phyloP scores from a whole-genome alignment of 1,140 invertebrate species.

The Drosophila nigromelanica region DNA sequence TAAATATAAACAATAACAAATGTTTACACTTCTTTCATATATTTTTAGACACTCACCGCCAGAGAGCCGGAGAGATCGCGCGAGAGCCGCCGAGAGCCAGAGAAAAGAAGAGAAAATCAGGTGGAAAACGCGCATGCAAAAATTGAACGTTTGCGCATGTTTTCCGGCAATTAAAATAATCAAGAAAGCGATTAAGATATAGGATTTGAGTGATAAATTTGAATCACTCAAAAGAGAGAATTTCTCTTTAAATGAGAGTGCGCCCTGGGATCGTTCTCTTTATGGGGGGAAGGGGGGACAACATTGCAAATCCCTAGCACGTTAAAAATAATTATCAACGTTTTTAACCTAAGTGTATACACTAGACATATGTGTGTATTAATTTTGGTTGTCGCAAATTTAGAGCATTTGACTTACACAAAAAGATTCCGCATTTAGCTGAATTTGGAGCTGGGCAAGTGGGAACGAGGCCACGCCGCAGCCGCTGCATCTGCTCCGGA shows the following conservation, averaged over 20 bases:
- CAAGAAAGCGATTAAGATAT: slow-evolving; percentile 1
- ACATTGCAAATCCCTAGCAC: slow-evolving; percentile 78
- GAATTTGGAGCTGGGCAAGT: slow-evolving; percentile 68
- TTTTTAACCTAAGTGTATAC: slow-evolving; percentile 55
- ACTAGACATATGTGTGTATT: slow-evolving; percentile 13
- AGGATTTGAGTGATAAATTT: slow-evolving; percentile 17
- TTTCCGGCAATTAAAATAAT: slow-evolving; percentile 49
- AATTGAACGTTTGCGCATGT: slow-evolving; percentile 63
- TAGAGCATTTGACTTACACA: slow-evolving; percentile 64
- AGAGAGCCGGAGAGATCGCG: slow-evolving; percentile 10
- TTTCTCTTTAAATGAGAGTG: slow-evolving; percentile 18
- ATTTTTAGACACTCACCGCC: slow-evolving; percentile 32
- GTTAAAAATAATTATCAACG: slow-evolving; percentile 79
- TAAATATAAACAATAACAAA: slow-evolving; percentile 79
- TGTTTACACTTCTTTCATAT: slow-evolving; percentile 45
- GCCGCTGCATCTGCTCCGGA: slow-evolving; percentile 50
- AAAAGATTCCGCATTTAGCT: slow-evolving; percentile 77
- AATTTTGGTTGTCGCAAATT: slow-evolving; percentile 49
- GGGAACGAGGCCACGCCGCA: slow-evolving; percentile 57
- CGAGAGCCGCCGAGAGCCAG: slow-evolving; percentile 7
- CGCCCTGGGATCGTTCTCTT: slow-evolving; percentile 29
- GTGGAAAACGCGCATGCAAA: slow-evolving; percentile 58
- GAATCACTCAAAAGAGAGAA: slow-evolving; percentile 13
- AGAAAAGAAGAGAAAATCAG: slow-evolving; percentile 27
- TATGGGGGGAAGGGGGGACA: slow-evolving; percentile 6